A percentile compares a stretch with the other conserved stretches of the same genome.
Conservation (phyloP, 2,797 vertebrate species). For the Delichon dasypus region DNA sequence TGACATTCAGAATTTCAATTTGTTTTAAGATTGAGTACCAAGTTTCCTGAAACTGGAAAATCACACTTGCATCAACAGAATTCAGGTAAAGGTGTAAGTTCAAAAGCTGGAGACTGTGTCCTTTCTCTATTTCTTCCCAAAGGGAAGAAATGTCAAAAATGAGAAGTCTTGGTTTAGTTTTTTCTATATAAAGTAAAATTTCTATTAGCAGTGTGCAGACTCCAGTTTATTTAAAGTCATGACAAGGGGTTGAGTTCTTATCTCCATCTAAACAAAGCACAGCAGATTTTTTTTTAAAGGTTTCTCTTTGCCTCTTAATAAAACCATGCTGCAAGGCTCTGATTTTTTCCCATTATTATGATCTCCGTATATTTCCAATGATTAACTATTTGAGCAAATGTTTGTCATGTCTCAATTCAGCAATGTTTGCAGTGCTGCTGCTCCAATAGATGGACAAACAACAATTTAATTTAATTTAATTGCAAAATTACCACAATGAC, state of each 20-base stretch:
- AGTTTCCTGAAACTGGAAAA: not conserved
- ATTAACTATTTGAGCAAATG: not conserved
- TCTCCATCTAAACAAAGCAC: not conserved
- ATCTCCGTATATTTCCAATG: not conserved
- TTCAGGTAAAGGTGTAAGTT: not conserved
- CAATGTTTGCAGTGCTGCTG: not conserved
- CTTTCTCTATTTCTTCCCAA: not conserved
- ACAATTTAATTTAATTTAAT: not conserved
- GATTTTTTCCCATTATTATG: not conserved
- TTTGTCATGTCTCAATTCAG: not conserved
- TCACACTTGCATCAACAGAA: not conserved
- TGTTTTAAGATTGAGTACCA: not conserved
- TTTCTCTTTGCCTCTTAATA: not conserved
- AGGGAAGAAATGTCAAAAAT: not conserved
- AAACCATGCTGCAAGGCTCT: not conserved
- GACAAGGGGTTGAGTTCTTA: not conserved
- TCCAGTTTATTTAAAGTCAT: not conserved
- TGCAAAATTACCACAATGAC: not conserved
- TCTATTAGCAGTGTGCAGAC: not conserved
- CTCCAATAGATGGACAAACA: not conserved
- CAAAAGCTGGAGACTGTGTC: not conserved
- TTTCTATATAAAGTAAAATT: not conserved
- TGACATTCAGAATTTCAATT: not conserved
- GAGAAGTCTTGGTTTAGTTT: not conserved
- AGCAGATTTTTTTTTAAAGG: accelerated